phyloP scores from a whole-genome alignment of 2,888 invertebrate species.

The Drosophila anceps region DNA sequence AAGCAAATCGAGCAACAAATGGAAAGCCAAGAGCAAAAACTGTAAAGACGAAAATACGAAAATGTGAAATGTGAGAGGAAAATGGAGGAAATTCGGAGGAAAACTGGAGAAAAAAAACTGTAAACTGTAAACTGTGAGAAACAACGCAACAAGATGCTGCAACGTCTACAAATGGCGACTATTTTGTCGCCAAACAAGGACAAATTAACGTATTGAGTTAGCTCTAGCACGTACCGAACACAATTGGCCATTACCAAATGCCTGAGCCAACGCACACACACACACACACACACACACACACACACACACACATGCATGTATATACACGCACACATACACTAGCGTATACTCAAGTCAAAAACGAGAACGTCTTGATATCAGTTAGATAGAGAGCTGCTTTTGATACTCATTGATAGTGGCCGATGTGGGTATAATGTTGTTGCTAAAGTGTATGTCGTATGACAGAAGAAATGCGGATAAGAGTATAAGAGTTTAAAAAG shows the following conservation, averaged over 20 bases:
- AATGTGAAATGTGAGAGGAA: constrained; percentile 4
- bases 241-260: constrained; percentile 69
- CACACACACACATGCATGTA: not conserved
- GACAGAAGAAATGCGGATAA: not conserved
- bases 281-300: constrained; percentile 1
- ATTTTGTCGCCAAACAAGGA: constrained; percentile 66
- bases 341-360: constrained; percentile 9
- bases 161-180: constrained; percentile 55
- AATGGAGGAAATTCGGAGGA: not conserved
- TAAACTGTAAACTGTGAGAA: constrained; percentile 1
- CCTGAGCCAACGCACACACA: constrained; percentile 39
- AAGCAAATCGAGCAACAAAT: constrained; percentile 47
- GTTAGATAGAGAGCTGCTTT: constrained; percentile 29
- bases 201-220: constrained; percentile 70
- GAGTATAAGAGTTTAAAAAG: not conserved
- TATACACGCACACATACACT: not conserved
- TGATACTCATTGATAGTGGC: not conserved
- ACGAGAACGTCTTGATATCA: constrained; percentile 40
- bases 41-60: constrained; percentile 13
- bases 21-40: constrained; percentile 1
- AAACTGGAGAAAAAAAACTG: constrained; percentile 1
- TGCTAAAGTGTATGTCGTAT: not conserved
- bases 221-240: constrained; percentile 61
- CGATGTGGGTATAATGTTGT: not conserved
- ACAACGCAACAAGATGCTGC: constrained; percentile 41